Base-by-base conservation (phyloP, 2,888 invertebrate genomes). In the Dinocampus coccinellae region DNA sequence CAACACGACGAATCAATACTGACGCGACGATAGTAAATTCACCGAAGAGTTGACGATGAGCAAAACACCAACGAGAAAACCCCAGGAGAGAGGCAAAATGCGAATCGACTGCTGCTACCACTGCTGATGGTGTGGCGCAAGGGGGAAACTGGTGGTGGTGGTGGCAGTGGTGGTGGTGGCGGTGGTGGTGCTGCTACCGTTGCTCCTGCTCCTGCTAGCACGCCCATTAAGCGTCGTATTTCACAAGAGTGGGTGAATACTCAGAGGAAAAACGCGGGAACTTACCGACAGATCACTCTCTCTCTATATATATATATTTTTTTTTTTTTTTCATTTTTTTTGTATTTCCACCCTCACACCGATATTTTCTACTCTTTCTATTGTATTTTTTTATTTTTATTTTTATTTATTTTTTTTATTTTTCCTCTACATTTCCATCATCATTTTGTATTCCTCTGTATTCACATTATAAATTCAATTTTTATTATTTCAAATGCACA, bases 151-250 rank as follows among this genome's bases (percentile, higher is more conserved):
- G 29, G 29, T 7, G 29, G 29, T 29, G 29, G 29, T 29, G 29
- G 29, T 29, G 29, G n/a, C n/a, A n/a, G 7, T 29, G 29, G 3
- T 33, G 7, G 3, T 33, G 33, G 7, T 33, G 33, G 33, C 7
- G 33, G 33, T 33, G 33, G 3, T 33, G 39, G n/a, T 39, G 6
- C 39, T 39, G 39, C 39, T 4, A 3, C 11, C n/a, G 39, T 75
- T 76, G 75, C 75, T 75, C 75, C 74, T 55, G 26, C 33, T 16
- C 29, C 58, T 74, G 57, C 66, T 66, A 57, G 71, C 71, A 66
- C 66, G 63, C 78, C 80, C 80, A 82, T 82, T 81, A 79, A 80
- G 80, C 79, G 76, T 82, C 80, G 77, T 75, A 77, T 81, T 82
- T 80, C 80, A 80, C 75, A 62, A 60, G 63, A 67, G 60, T 60